Evolutionary conservation across 2,888 invertebrate species (phyloP).

Genomic region (Pyrrhosoma nymphula): DNA sequence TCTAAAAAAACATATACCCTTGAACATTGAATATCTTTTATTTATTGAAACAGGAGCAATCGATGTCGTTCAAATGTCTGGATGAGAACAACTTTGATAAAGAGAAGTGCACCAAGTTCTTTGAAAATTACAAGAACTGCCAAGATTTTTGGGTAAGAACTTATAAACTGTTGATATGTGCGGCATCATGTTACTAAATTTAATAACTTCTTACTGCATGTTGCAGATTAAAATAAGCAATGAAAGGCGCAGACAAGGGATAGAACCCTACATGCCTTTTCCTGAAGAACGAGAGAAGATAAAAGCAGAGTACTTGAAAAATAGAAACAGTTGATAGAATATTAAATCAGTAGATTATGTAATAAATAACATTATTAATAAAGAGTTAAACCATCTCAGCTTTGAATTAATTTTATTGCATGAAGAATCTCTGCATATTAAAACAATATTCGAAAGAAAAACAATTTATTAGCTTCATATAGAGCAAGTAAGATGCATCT

Average conservation of each 20-base stretch:
- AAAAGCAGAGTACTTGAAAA: conserved; percentile 81
- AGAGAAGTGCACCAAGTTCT: conserved; percentile 83
- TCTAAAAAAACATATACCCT: not conserved
- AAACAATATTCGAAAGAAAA: conserved; percentile 32
- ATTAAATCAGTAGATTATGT: not conserved
- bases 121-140: conserved; percentile 89
- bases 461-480: conserved; percentile 49
- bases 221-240: conserved; percentile 79
- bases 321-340: not conserved
- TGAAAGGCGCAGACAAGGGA: conserved; percentile 83
- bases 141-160: conserved; percentile 89
- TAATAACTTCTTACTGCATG: conserved; percentile 80
- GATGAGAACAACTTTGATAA: conserved; percentile 84
- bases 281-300: conserved; percentile 85
- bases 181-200: too few relatives aligned
- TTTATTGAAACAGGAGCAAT: conserved; percentile 84
- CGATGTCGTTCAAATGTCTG: conserved; percentile 86
- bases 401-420: conserved; percentile 30
- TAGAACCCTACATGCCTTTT: conserved; percentile 85
- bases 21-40: not conserved
- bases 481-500: conserved; percentile 57
- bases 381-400: not conserved
- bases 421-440: conserved; percentile 39
- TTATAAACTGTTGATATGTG: not conserved
- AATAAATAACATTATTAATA: too few relatives aligned